Conservation (phyloP, 2,113 vertebrate genomes). For the human (Homo sapiens) region GRCh38 chr17:79721001-79721500, state of each 20-base stretch:
- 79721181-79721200: slow-evolving; percentile 12
- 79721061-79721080: slow-evolving; percentile 30
- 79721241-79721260: neutral
- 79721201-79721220: neutral
- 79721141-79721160: slow-evolving; percentile 68
- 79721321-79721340: too few relatives aligned
- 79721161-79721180: slow-evolving; percentile 54
- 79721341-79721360: neutral
- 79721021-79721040: neutral
- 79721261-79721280: neutral
- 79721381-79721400: accelerated
- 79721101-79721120: slow-evolving; percentile 64
- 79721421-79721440: accelerated
- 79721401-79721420: neutral
- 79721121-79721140: slow-evolving; percentile 63
- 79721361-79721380: neutral
- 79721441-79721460: neutral
- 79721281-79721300: neutral
- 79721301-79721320: too few relatives aligned
- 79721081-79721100: slow-evolving; percentile 74
- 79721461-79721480: neutral
- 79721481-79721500: neutral
- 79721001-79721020: neutral
- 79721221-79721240: neutral
- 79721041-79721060: neutral